Evolutionary conservation across 2,888 invertebrate genomes (phyloP).

Genomic region (Ophion ventricosus): DNA sequence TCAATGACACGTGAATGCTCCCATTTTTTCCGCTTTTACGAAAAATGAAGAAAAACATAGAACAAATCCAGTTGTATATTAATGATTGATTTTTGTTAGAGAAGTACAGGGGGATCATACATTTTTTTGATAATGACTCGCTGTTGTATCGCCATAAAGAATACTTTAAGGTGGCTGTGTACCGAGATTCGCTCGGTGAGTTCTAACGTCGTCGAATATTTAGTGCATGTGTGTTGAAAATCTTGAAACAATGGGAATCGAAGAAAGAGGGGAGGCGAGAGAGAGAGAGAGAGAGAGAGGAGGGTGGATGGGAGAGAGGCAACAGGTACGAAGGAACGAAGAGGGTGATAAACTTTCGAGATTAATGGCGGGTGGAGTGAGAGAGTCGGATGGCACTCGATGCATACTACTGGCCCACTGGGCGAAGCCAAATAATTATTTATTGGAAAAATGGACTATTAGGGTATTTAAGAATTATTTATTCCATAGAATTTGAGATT

Average conservation of each 20-base stretch:
- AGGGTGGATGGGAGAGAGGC: conserved; percentile 26
- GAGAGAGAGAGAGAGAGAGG: neutral
- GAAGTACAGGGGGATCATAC: neutral
- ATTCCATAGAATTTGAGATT: neutral
- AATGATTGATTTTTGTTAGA: neutral
- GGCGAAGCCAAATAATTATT: no score
- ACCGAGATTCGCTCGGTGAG: neutral
- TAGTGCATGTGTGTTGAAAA: neutral
- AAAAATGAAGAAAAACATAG: neutral
- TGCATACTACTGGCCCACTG: conserved; percentile 4
- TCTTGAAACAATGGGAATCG: conserved; percentile 3
- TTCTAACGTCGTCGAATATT: neutral
- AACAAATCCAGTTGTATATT: neutral
- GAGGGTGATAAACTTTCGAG: conserved; percentile 48
- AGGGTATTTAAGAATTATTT: no score
- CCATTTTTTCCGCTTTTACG: neutral
- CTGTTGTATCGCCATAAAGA: neutral
- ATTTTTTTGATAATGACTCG: no score
- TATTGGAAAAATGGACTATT: no score
- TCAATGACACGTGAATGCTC: neutral
- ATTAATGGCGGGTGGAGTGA: conserved; percentile 40
- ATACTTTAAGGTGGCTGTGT: neutral
- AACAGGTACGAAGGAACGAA: conserved; percentile 52
- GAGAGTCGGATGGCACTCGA: conserved; percentile 25
- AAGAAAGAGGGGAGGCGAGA: neutral